Percentiles rank a stretch among this genome's conserved stretches.
Evolutionary conservation across 2,888 invertebrate genomes (phyloP).

Genomic region (Polylopha cassiicola): DNA sequence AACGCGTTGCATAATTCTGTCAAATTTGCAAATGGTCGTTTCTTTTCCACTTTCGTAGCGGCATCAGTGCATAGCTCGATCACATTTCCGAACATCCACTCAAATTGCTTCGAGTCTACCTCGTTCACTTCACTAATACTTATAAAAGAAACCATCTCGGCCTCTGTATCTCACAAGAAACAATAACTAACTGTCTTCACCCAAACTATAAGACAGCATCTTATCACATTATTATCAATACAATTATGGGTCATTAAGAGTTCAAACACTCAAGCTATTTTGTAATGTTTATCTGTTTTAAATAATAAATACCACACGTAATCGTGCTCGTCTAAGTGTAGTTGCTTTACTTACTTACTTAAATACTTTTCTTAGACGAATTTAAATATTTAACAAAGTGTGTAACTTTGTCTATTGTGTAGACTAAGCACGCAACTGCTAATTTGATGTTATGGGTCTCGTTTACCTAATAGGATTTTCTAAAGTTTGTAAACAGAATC

Average conservation of each 20-base stretch:
- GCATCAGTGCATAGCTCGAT: slow-evolving; percentile 78
- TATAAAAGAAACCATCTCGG: slow-evolving; percentile 33
- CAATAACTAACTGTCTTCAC: too few relatives aligned
- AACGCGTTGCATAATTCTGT: slow-evolving; percentile 71
- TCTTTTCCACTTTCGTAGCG: slow-evolving; percentile 61
- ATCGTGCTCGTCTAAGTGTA: too few relatives aligned
- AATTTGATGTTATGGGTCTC: too few relatives aligned
- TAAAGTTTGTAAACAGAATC: too few relatives aligned
- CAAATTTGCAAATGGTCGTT: slow-evolving; percentile 71
- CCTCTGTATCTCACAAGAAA: too few relatives aligned
- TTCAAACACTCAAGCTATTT: slow-evolving; percentile 31
- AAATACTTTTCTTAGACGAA: too few relatives aligned
- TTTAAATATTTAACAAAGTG: too few relatives aligned
- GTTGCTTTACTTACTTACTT: too few relatives aligned
- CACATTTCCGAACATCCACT: slow-evolving; percentile 78
- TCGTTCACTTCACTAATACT: slow-evolving; percentile 74
- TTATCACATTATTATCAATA: slow-evolving; percentile 34
- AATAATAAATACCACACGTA: background rate
- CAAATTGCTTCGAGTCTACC: slow-evolving; percentile 71
- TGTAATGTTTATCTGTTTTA: slow-evolving; percentile 7
- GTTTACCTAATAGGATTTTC: too few relatives aligned
- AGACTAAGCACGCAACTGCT: too few relatives aligned
- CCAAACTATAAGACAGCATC: too few relatives aligned
- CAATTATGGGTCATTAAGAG: slow-evolving; percentile 41
- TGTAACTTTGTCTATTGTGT: too few relatives aligned